These are phyloP conservation scores for Phyllotreta striolata DNA, from an alignment of 2,888 invertebrate species.

Conservation along the genomic window DNA sequence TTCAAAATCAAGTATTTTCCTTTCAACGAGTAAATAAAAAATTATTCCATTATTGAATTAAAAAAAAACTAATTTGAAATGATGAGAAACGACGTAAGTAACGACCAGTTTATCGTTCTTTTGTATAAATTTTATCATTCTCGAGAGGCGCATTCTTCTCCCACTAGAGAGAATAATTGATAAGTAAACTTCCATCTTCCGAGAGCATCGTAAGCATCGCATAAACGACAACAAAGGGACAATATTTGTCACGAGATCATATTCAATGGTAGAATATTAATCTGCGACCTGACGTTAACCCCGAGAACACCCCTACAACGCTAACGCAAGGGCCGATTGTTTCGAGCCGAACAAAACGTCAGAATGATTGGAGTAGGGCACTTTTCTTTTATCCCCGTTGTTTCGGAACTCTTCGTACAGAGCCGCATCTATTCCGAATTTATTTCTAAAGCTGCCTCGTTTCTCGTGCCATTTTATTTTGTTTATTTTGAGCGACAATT, in stretches of 20 bases:
- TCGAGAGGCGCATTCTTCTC: too few species aligned
- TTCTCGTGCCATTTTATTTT: too few species aligned
- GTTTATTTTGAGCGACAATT: too few species aligned
- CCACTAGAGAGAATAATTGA: conserved; percentile 3
- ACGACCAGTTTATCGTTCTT: too few species aligned
- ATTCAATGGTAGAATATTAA: conserved; percentile 26
- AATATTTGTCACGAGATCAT: conserved; percentile 26
- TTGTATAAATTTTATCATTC: too few species aligned
- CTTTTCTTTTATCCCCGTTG: conserved; percentile 15
- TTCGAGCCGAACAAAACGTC: conserved; percentile 13
- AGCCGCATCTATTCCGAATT: too few species aligned
- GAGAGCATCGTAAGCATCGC: conserved; percentile 1
- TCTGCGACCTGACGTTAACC: conserved; percentile 18
- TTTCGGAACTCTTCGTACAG: conserved; percentile 5
- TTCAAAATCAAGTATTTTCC: conserved; percentile 27
- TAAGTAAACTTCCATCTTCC: conserved; percentile 14
- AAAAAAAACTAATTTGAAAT: too few species aligned
- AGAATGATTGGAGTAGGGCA: conserved; percentile 25
- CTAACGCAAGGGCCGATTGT: too few species aligned
- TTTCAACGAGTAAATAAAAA: too few species aligned
- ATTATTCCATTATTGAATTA: too few species aligned
- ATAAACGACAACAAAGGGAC: conserved; percentile 26
- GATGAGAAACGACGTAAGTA: too few species aligned
- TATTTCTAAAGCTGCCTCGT: too few species aligned
- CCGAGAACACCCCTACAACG: conserved; percentile 13